phyloP scores from a whole-genome alignment of 1,140 invertebrate genomes.

The Calliopsis andreniformis region DNA sequence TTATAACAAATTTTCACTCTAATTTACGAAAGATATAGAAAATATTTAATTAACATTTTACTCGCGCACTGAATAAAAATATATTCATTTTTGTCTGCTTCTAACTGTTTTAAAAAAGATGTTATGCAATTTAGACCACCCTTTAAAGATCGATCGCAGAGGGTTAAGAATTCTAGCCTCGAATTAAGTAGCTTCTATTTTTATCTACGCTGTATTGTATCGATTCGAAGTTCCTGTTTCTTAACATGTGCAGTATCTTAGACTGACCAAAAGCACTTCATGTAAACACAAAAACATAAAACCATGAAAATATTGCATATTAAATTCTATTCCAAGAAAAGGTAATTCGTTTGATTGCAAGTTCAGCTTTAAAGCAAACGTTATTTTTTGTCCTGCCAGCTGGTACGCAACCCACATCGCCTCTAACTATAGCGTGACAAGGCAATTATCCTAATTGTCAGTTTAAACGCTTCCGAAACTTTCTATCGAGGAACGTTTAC shows the following conservation, averaged over 20 bases:
- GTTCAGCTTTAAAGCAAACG: slow-evolving; percentile 19
- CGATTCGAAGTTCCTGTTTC: background rate
- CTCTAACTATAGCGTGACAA: slow-evolving; percentile 10
- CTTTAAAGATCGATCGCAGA: slow-evolving; percentile 17
- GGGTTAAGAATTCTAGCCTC: slow-evolving; percentile 5
- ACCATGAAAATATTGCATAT: too few species aligned
- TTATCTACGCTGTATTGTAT: slow-evolving; percentile 5
- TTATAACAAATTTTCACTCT: too few species aligned
- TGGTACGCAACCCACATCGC: slow-evolving; percentile 20
- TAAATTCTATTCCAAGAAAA: too few species aligned
- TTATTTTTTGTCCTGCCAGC: slow-evolving; percentile 24
- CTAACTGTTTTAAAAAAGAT: background rate
- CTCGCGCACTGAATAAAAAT: too few species aligned
- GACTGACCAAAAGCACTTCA: too few species aligned
- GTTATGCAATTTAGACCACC: slow-evolving; percentile 8
- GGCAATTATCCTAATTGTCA: slow-evolving; percentile 30
- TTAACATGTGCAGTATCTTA: too few species aligned
- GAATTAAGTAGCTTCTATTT: slow-evolving; percentile 39
- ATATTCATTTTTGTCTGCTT: too few species aligned
- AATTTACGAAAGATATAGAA: too few species aligned
- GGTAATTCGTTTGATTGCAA: background rate
- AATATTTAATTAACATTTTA: too few species aligned
- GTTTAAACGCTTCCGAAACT: slow-evolving; percentile 13
- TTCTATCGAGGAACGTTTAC: background rate
- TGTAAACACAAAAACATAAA: too few species aligned